Percentiles rank a stretch among this genome's conserved stretches.
These are phyloP conservation scores for Labroides dimidiatus DNA, from an alignment of 2,797 vertebrate genomes.

Conservation along the genomic window DNA sequence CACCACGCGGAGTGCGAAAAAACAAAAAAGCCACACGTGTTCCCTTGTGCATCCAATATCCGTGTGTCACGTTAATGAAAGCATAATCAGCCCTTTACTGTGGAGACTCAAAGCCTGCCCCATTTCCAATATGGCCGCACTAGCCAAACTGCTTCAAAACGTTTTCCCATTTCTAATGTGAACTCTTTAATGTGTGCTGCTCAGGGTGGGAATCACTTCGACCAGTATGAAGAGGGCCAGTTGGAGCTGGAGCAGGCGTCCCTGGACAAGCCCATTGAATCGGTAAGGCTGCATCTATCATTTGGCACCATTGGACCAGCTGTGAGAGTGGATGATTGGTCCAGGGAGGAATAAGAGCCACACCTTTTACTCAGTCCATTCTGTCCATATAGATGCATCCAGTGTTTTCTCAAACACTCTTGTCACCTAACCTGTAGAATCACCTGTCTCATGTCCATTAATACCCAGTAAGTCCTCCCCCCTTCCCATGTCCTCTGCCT, in stretches of 20 bases:
- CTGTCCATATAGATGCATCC: conserved; percentile 69
- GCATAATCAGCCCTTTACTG: too few relatives aligned
- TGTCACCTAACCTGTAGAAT: conserved; percentile 72
- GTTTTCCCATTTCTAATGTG: conserved; percentile 19
- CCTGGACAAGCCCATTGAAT: conserved; percentile 99
- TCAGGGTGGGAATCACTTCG: conserved; percentile 99
- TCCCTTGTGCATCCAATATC: too few relatives aligned
- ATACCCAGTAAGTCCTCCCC: conserved; percentile 64
- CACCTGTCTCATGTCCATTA: conserved; percentile 73
- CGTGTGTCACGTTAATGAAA: too few relatives aligned
- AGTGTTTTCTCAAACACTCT: conserved; percentile 71
- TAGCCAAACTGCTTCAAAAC: too few relatives aligned
- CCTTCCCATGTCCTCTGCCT: conserved; percentile 69
- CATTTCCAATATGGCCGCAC: too few relatives aligned
- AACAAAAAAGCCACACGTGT: too few relatives aligned
- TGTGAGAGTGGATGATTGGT: conserved; percentile 86
- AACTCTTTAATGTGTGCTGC: conserved; percentile 24
- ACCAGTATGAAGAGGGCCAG: conserved; percentile 99
- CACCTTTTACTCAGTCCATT: conserved; percentile 66
- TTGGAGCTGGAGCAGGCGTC: conserved; percentile 99
- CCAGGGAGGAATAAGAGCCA: conserved; percentile 80
- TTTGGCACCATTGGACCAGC: conserved; percentile 73
- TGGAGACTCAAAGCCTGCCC: too few relatives aligned
- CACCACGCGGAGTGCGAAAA: too few relatives aligned
- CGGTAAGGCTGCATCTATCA: conserved; percentile 91